These are phyloP conservation scores for Prorops nasuta DNA, from an alignment of 1,140 invertebrate species.

Conservation along the genomic window DNA sequence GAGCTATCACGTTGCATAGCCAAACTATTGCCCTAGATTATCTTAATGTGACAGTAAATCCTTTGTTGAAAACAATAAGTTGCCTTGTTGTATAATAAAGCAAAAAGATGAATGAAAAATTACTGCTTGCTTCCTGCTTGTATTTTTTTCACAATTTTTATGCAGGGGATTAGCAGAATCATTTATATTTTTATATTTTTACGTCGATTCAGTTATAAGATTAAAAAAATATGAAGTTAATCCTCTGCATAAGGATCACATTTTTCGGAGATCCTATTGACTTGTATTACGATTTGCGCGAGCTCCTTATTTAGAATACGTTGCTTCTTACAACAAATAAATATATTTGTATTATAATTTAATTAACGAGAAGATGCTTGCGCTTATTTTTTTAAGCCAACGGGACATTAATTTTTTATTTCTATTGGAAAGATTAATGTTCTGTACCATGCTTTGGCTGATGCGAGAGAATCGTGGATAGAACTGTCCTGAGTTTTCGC, in stretches of 20 bases:
- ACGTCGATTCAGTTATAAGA: too few relatives aligned
- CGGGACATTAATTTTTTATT: constrained; percentile 35
- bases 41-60: constrained; percentile 48
- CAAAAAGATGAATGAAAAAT: constrained; percentile 46
- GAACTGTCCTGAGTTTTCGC: constrained; percentile 38
- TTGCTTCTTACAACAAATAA: too few relatives aligned
- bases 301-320: too few relatives aligned
- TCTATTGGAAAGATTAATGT: constrained; percentile 43
- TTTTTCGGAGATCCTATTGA: too few relatives aligned
- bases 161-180: too few relatives aligned
- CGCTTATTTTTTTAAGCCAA: constrained; percentile 31
- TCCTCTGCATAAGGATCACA: too few relatives aligned
- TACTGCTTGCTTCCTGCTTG: constrained; percentile 46
- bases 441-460: constrained; percentile 45
- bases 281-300: too few relatives aligned
- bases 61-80: constrained; percentile 51
- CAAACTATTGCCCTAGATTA: constrained; percentile 41
- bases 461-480: constrained; percentile 43
- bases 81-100: constrained; percentile 54
- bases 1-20: constrained; percentile 43
- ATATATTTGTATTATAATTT: constrained; percentile 34
- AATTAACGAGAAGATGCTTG: constrained; percentile 29
- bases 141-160: constrained; percentile 31
- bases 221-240: too few relatives aligned
- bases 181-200: too few relatives aligned